Evolutionary conservation across 2,888 invertebrate species (phyloP), one percentile per base, ranked within the genome.

Genomic region (Tiliacea citrago): DNA sequence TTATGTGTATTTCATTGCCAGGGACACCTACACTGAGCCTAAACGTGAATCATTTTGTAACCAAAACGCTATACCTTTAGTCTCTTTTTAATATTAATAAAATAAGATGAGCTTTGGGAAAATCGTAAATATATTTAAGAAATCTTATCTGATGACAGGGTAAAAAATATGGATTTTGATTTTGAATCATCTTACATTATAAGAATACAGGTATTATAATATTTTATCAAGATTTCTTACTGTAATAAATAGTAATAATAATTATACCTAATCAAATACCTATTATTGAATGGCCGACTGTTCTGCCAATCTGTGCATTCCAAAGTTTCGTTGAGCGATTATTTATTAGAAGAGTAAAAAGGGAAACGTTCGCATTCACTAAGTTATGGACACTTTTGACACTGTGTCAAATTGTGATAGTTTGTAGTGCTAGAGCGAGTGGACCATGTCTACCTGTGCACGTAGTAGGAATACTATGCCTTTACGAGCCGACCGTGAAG

Each of bases 401-500:
- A 81, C 70, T 63, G 71, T 79, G 77, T 78, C 68, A 74, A 65
- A 70, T 58, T 70, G 42, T 75, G 45, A 71, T 55, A 65, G 35
- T 76, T 66, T 66, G 51, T 58, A 57, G 57, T 70, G 55, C 42
- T 71, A 75, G 24, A 75, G 57, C 35, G 68, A 35, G 49, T 53
- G 42, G 29, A 39, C 51, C 47, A 51, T 68, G 58, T 24, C 66
- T 74, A 84, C 87, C 75, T 81, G 78, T 67, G 85, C 65, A 51
- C 62, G 58, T 72, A 72, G 74, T 75, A 82, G 81, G 79, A 81
- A 85, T 74, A 81, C 79, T 77, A 73, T 81, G 78, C 79, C 79
- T 85, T 86, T 86, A 88, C 86, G 88, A 84, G 63, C 73, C 76
- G 75, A 88, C 90, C 91, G 88, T 92, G 92, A 92, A 92, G 93